Evolutionary conservation across 2,888 invertebrate genomes (phyloP).

Genomic region (Papilio demoleus): DNA sequence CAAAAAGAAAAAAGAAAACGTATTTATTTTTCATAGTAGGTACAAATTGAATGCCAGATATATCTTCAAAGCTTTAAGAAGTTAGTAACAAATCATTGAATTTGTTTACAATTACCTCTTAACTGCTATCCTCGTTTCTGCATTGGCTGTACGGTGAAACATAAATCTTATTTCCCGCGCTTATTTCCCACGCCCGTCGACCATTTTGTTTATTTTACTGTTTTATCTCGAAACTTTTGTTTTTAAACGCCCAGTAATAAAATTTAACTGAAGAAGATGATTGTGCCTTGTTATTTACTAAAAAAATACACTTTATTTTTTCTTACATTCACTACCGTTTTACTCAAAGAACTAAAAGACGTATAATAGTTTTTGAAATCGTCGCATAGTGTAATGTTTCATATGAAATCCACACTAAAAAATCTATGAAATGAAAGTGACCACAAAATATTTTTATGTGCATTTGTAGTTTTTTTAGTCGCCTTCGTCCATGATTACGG

Average conservation of each 20-base stretch:
- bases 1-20: background rate
- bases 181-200: slow-evolving; percentile 46
- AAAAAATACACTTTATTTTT: background rate
- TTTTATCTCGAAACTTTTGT: slow-evolving; percentile 29
- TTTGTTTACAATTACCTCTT: slow-evolving; percentile 47
- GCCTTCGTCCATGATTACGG: no score
- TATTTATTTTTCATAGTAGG: slow-evolving; percentile 3
- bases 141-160: slow-evolving; percentile 55
- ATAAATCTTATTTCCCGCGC: slow-evolving; percentile 55
- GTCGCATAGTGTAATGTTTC: no score
- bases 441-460: no score
- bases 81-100: slow-evolving; percentile 22
- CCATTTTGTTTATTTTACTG: slow-evolving; percentile 39
- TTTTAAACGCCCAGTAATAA: slow-evolving; percentile 29
- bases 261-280: slow-evolving; percentile 4
- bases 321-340: background rate
- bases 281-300: slow-evolving; percentile 10
- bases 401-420: no score
- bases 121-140: slow-evolving; percentile 56
- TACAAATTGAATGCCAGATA: slow-evolving; percentile 7
- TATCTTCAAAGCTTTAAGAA: slow-evolving; percentile 18
- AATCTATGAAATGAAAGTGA: no score
- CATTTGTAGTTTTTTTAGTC: no score
- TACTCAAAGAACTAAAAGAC: no score
- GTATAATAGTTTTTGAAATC: no score